Percentiles rank a stretch among this genome's conserved stretches.
Evolutionary conservation across 2,113 vertebrate species (phyloP).

Genomic region (Choloepus hoffmanni): DNA sequence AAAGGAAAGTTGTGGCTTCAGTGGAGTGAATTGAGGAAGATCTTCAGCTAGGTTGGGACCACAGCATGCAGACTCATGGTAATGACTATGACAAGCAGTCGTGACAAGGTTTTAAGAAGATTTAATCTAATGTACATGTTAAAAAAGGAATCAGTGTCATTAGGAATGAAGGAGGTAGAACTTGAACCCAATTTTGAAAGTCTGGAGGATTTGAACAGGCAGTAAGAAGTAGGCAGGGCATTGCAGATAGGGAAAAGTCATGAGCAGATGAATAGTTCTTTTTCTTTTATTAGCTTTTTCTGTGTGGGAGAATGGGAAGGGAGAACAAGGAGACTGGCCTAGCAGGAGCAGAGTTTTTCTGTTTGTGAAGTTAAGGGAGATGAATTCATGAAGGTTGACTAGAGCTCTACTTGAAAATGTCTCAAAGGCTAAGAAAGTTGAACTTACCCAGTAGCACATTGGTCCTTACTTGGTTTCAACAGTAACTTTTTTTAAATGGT

Average conservation of each 20-base stretch:
- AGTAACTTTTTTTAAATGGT: not conserved
- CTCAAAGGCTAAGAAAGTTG: not conserved
- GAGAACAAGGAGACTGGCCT: not conserved
- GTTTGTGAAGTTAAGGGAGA: not conserved
- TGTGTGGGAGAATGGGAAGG: not conserved
- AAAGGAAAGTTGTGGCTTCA: not conserved
- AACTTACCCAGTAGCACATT: not conserved
- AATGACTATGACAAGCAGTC: not conserved
- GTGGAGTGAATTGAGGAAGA: not conserved
- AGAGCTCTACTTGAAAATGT: not conserved
- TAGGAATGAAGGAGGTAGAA: conserved; percentile 26
- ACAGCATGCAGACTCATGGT: not conserved
- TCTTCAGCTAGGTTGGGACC: not conserved
- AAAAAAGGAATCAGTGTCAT: not conserved
- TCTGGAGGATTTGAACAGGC: not conserved
- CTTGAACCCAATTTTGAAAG: not conserved
- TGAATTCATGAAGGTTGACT: not conserved
- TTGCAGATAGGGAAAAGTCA: not conserved
- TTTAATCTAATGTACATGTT: not conserved
- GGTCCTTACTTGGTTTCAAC: not conserved
- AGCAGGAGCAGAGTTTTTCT: conserved; percentile 7
- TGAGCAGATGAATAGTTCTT: not conserved
- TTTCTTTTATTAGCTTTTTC: not conserved
- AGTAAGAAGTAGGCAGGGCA: not conserved
- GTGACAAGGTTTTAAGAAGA: not conserved